A percentile compares a stretch with the other conserved stretches of the same genome.
Evolutionary conservation across 2,888 invertebrate genomes (phyloP).

Genomic region (Cryptocephalus primarius): DNA sequence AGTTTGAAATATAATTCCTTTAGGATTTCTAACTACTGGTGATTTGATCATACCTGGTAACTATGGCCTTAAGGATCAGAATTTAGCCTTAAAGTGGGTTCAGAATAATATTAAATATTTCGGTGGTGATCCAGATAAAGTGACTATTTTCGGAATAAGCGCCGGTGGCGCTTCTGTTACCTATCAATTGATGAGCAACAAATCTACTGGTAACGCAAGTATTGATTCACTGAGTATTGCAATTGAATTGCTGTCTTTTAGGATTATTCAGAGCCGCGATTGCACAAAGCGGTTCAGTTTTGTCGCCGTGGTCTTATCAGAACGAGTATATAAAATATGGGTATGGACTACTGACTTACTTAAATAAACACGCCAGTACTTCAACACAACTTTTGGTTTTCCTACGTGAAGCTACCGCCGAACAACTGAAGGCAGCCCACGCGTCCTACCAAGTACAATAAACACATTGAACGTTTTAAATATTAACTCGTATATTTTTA

Average conservation of each 20-base stretch:
- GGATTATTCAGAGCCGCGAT: constrained; percentile 18
- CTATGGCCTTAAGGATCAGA: constrained; percentile 20
- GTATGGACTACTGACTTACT: constrained; percentile 7
- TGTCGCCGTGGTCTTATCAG: constrained; percentile 18
- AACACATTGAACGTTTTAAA: background rate
- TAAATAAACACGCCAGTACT: constrained; percentile 4
- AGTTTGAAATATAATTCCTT: background rate
- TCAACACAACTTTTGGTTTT: constrained; percentile 6
- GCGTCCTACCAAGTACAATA: background rate
- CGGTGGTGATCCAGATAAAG: constrained; percentile 19
- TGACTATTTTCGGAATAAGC: constrained; percentile 19
- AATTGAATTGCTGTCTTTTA: constrained; percentile 2
- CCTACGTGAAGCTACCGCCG: constrained; percentile 1
- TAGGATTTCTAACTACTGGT: constrained; percentile 18
- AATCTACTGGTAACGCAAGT: constrained; percentile 10
- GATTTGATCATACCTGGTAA: constrained; percentile 20
- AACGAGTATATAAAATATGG: constrained; percentile 15
- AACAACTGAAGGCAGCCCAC: background rate
- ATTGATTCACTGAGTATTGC: constrained; percentile 1
- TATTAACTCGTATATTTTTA: constrained; percentile 3
- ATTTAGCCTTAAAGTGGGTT: constrained; percentile 19
- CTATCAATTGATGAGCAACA: constrained; percentile 13
- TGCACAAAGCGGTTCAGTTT: constrained; percentile 17
- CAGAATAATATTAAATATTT: constrained; percentile 18
- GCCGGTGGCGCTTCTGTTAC: constrained; percentile 18